These are phyloP conservation scores for Alloplasta piceator DNA, from an alignment of 2,888 invertebrate species.

Conservation along the genomic window DNA sequence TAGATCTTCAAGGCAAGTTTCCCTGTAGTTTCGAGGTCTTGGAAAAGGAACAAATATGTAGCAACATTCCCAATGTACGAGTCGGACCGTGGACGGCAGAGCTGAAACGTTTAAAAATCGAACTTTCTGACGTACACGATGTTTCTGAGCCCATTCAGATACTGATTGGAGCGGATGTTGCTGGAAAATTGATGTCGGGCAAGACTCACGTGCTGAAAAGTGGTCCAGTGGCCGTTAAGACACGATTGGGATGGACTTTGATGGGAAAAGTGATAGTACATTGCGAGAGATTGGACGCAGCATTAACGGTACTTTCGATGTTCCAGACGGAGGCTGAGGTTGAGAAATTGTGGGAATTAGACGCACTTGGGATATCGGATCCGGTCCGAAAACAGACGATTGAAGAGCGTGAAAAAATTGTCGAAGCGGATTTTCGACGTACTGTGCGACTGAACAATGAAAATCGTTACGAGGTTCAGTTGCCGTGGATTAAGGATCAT, in stretches of 20 bases:
- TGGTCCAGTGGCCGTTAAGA: conserved; percentile 68
- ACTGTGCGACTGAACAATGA: conserved; percentile 15
- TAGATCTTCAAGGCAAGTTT: conserved; percentile 44
- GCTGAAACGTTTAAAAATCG: conserved; percentile 42
- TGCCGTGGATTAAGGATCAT: conserved; percentile 15
- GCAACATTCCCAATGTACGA: conserved; percentile 49
- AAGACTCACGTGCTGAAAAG: conserved; percentile 47
- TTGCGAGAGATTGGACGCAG: conserved; percentile 9
- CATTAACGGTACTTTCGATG: conserved; percentile 11
- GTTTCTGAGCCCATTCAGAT: conserved; percentile 55
- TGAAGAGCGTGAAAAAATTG: conserved; percentile 5
- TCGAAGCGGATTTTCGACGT: conserved; percentile 14
- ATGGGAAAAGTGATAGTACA: conserved; percentile 33
- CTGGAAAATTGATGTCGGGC: conserved; percentile 65
- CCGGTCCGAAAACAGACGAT: conserved; percentile 16
- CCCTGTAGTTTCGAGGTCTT: conserved; percentile 59
- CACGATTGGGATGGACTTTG: conserved; percentile 67
- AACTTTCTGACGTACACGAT: conserved; percentile 37
- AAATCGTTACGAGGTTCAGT: conserved; percentile 11
- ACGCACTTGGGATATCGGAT: conserved; percentile 1
- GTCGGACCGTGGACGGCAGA: conserved; percentile 54
- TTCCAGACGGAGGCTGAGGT: conserved; percentile 13
- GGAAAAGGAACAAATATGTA: conserved; percentile 53
- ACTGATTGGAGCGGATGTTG: conserved; percentile 66
- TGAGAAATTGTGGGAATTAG: conserved; percentile 14